phyloP scores from a whole-genome alignment of 37 sponge, comb jelly and placozoan genomes.

The Spongia lamella region DNA sequence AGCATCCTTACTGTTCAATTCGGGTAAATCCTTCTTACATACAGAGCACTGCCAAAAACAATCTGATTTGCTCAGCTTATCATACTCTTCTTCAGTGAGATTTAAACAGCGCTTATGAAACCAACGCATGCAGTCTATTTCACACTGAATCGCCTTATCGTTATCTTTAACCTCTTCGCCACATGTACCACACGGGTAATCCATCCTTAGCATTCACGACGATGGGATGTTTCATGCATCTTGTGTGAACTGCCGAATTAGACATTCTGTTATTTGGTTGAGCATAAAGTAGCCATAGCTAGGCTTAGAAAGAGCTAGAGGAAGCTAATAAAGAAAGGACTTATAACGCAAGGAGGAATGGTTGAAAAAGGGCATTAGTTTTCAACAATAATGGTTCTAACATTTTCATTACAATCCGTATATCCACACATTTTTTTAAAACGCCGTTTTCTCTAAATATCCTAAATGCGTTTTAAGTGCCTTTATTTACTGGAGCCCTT shows the following conservation, averaged over 20 bases:
- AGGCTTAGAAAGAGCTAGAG: too few species aligned
- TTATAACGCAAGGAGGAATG: background rate
- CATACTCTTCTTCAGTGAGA: conserved; percentile 6
- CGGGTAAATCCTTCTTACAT: conserved; percentile 6
- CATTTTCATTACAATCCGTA: background rate
- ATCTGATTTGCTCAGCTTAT: background rate
- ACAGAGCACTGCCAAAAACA: conserved; percentile 23
- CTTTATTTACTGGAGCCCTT: conserved; percentile 53
- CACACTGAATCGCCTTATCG: conserved; percentile 35
- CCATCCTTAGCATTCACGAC: background rate
- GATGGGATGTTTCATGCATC: too few species aligned
- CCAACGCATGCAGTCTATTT: conserved; percentile 21
- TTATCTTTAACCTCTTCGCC: conserved; percentile 16
- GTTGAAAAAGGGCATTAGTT: conserved; percentile 3
- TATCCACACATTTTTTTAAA: background rate
- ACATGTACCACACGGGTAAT: conserved; percentile 43
- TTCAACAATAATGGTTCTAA: background rate
- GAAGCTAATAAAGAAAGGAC: background rate
- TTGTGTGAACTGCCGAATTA: too few species aligned
- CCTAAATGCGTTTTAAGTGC: conserved; percentile 31
- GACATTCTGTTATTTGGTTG: too few species aligned
- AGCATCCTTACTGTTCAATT: conserved; percentile 24
- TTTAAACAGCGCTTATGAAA: conserved; percentile 20
- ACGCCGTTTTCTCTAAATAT: conserved; percentile 23
- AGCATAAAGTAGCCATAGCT: too few species aligned